Conservation (phyloP, 2,797 vertebrate species). For the Pempheris klunzingeri region DNA sequence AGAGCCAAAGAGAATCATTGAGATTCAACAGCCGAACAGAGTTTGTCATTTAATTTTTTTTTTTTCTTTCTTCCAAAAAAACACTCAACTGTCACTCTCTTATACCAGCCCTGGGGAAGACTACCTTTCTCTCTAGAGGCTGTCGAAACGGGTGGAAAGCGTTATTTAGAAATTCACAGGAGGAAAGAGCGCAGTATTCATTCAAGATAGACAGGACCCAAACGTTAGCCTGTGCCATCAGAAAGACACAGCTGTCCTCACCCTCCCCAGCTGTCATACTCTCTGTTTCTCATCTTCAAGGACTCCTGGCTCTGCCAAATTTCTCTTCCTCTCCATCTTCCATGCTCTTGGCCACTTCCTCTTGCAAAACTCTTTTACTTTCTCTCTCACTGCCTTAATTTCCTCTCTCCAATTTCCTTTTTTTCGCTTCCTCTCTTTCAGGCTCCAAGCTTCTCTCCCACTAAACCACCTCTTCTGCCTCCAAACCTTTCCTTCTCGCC, state of each 20-base stretch:
- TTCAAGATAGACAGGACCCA: slow-evolving; percentile 65
- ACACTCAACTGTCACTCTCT: slow-evolving; percentile 56
- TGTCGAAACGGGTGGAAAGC: slow-evolving; percentile 32
- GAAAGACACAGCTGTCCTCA: slow-evolving; percentile 71
- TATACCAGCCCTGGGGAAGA: slow-evolving; percentile 36
- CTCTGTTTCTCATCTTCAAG: slow-evolving; percentile 73
- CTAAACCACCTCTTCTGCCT: slow-evolving; percentile 29
- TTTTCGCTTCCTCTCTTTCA: slow-evolving; percentile 62
- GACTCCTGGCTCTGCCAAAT: slow-evolving; percentile 63
- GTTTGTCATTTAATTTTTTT: slow-evolving; percentile 63
- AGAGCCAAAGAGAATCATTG: slow-evolving; percentile 70
- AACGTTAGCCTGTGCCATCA: slow-evolving; percentile 59
- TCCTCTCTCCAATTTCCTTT: slow-evolving; percentile 65
- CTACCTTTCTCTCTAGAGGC: slow-evolving; percentile 50
- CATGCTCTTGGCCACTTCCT: slow-evolving; percentile 54
- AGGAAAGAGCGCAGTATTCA: slow-evolving; percentile 48
- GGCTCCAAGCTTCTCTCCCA: slow-evolving; percentile 35
- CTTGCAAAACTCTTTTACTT: slow-evolving; percentile 54
- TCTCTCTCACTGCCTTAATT: slow-evolving; percentile 59
- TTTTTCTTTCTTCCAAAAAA: slow-evolving; percentile 36
- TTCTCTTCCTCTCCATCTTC: slow-evolving; percentile 62
- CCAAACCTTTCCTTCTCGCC: slow-evolving; percentile 21
- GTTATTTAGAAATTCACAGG: slow-evolving; percentile 65
- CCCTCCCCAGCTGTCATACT: slow-evolving; percentile 64
- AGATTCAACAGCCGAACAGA: slow-evolving; percentile 73